A percentile compares a stretch with the other conserved stretches of the same genome.
Evolutionary conservation across 2,797 vertebrate species (phyloP).

Genomic region (Halcyon chelicuti): DNA sequence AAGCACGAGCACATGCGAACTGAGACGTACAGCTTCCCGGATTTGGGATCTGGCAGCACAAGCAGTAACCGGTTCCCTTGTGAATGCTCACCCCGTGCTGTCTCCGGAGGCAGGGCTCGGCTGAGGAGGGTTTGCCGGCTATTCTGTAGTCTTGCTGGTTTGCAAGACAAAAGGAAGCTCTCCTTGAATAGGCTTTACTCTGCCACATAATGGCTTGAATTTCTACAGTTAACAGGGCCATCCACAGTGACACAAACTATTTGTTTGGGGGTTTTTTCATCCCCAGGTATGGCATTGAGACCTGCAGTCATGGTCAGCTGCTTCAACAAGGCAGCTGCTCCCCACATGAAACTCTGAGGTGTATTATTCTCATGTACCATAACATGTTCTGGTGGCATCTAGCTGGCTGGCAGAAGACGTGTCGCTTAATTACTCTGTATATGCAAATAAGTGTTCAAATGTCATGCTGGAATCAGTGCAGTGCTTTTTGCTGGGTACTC

Average conservation of each 20-base stretch:
- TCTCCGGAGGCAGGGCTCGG: neutral
- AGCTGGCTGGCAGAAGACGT: neutral
- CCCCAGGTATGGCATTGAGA: accelerated
- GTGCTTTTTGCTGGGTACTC: neutral
- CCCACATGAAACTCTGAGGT: neutral
- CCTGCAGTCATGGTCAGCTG: neutral
- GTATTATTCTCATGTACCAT: neutral
- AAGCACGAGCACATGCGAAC: neutral
- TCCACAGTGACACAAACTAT: neutral
- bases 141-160: neutral
- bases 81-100: neutral
- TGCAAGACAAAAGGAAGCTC: neutral
- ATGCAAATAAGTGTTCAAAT: neutral
- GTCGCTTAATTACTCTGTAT: neutral
- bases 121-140: neutral
- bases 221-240: neutral
- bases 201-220: neutral
- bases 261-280: neutral
- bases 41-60: neutral
- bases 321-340: neutral
- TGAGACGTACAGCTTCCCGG: neutral
- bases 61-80: neutral
- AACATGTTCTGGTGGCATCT: accelerated
- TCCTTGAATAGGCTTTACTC: neutral
- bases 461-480: neutral